Evolutionary conservation across 2,888 invertebrate genomes (phyloP).

Genomic region (Julus scandinavius): DNA sequence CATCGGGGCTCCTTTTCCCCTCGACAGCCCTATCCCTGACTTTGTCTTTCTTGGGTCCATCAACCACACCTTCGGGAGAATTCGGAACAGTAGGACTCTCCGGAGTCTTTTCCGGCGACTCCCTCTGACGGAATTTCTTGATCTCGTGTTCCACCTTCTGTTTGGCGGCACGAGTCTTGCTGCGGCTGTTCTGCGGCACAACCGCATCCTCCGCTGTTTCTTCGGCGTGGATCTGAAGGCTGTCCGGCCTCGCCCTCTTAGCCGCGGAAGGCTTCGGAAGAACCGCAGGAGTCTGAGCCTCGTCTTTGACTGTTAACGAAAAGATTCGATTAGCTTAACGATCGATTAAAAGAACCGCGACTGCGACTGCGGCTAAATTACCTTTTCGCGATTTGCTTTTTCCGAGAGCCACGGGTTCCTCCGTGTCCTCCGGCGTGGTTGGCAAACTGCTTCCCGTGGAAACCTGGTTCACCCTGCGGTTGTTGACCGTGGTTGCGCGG

Average conservation of each 20-base stretch:
- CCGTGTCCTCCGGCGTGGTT: constrained; percentile 49
- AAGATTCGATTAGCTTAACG: no score
- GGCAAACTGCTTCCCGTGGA: constrained; percentile 40
- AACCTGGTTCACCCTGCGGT: constrained; percentile 67
- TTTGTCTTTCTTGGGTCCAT: no score
- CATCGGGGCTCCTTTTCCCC: no score
- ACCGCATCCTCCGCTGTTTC: neutral
- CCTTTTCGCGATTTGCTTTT: neutral
- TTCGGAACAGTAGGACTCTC: neutral
- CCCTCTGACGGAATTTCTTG: neutral
- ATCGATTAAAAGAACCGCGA: no score
- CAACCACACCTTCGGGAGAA: neutral
- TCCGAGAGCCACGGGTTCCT: neutral
- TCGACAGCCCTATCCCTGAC: no score
- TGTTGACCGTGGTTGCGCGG: constrained; percentile 72
- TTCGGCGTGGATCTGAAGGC: neutral
- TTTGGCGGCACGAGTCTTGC: neutral
- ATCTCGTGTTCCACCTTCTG: neutral
- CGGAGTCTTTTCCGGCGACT: neutral
- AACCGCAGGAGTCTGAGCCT: neutral
- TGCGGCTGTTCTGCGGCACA: neutral
- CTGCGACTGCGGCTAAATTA: no score
- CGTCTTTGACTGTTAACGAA: neutral
- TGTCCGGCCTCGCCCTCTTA: neutral
- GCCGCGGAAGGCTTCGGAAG: neutral